Evolutionary conservation across 2,888 invertebrate genomes (phyloP), one percentile per base, ranked within the genome.

Genomic region (Andrena hattorfiana): DNA sequence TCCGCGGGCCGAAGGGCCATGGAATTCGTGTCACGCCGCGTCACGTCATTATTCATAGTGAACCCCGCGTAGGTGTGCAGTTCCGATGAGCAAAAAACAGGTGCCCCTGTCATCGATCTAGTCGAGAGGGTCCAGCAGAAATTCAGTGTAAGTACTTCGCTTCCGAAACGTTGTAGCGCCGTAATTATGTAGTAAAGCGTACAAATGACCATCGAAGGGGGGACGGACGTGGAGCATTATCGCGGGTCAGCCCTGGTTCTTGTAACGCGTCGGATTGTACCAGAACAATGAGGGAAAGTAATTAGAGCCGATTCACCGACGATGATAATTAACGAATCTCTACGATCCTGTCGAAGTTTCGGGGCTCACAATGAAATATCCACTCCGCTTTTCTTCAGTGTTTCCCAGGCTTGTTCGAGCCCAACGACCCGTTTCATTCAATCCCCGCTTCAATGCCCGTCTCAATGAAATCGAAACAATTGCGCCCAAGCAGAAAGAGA

Each of bases 271-370:
- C 69, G 20, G 35, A 75, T 54, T 74, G 59, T 51, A 30, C 48
- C 28, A 51, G 54, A 68, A 81, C 71, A 78, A 63, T 78, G n/a
- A 32, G 32, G 16, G 20, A 48, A 67, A 68, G 71, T 81, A 78
- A 81, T 81, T 81, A 75, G 62, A 56, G 54, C 54, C 64, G 66
- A 77, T 83, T 68, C 59, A 72, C 56, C 71, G 56, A 20, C 62
- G 67, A 80, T 79, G 70, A 80, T 74, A 82, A 82, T 82, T 82
- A 71, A 74, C 59, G 81, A 81, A 79, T 80, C 74, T 74, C 69
- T 28, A 66, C 16, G 69, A 64, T 32, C 26, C 59, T 49, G 42
- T 0, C 4, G 49, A 70, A 74, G 56, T 70, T 75, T 67, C 67
- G 54, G 49, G 2, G 51, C 35, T 28, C 67, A 63, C 62, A 68